Base-by-base conservation (phyloP, 2,113 vertebrate species). In the Pelmatolapia mariae region DNA sequence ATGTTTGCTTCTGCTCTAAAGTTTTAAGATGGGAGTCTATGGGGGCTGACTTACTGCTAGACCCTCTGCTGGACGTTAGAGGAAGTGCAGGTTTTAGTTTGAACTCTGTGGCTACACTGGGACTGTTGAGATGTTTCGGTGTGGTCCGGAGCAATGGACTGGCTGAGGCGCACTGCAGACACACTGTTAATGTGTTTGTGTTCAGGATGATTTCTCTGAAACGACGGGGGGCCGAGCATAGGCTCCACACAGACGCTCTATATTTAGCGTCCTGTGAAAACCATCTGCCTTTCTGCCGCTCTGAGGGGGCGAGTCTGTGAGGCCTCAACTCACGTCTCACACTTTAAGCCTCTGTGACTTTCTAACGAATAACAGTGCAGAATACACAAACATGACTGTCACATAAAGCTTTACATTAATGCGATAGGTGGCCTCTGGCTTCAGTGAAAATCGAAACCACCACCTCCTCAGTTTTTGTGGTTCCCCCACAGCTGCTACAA, bases 301-400 rank as follows among this genome's bases (percentile, higher is more conserved):
- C 79, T 56, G 26, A 47, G 26, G 76, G 53, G 53, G 43, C 19
- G 4, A 93, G 86, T 87, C 63, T 22, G 33, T 36, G 61, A 89
- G 47, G 80, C 53, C 87, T 95, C 43, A 90, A 89, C 82, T 95
- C 94, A 95, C 86, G 93, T 95, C 93, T 89, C 94, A 90, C 86
- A 87, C 24, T 86, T 95, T 93, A 96, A 90, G 89, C 87, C 84
- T 93, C 94, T 95, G 95, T 95, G 95, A 95, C 9, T 50, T 93
- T 93, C 95, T 96, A 96, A 97, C 96, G 95, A 97, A 96, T 96
- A 94, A 95, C 81, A 90, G 94, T 89, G 92, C 81, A 95, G 94
- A 96, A 97, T 96, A 96, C 97, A 97, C 96, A 96, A 94, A 97
- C 96, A 38, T 96, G 96, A 97, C 97, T 95, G 95, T 85, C 87